phyloP scores from a whole-genome alignment of 2,888 invertebrate genomes.

The Pollenia griseotomentosa region DNA sequence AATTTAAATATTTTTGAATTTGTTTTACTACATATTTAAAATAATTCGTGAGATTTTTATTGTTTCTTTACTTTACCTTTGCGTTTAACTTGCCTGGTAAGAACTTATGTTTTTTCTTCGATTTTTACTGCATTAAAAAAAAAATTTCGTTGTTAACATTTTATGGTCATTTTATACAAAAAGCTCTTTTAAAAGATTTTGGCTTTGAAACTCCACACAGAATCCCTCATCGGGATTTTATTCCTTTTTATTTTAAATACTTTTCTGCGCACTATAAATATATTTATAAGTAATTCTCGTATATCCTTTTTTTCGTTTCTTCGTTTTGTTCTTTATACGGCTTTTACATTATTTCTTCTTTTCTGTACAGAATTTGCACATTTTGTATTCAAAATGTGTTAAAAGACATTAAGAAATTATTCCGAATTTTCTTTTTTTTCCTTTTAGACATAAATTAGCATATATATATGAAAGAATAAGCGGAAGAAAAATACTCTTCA shows the following conservation, averaged over 20 bases:
- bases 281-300: constrained; percentile 28
- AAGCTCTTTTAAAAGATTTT: not conserved
- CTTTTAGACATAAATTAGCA: constrained; percentile 37
- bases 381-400: constrained; percentile 44
- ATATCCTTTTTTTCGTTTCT: constrained; percentile 4
- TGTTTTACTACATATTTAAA: too few species aligned
- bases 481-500: not conserved
- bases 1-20: too few species aligned
- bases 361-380: not conserved
- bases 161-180: not conserved
- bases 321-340: not conserved
- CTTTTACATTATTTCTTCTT: not conserved
- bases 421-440: constrained; percentile 20
- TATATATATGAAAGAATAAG: not conserved
- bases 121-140: constrained; percentile 3
- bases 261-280: constrained; percentile 13
- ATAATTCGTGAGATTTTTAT: not conserved
- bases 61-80: not conserved
- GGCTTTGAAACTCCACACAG: not conserved
- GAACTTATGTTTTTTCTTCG: not conserved
- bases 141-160: too few species aligned
- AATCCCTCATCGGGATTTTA: not conserved
- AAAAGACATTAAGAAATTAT: constrained; percentile 40
- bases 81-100: not conserved
- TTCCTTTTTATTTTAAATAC: not conserved